Percentiles rank a stretch among this genome's conserved stretches.
Evolutionary conservation across 2,797 vertebrate genomes (phyloP).

Genomic region (Setipinna tenuifilis): DNA sequence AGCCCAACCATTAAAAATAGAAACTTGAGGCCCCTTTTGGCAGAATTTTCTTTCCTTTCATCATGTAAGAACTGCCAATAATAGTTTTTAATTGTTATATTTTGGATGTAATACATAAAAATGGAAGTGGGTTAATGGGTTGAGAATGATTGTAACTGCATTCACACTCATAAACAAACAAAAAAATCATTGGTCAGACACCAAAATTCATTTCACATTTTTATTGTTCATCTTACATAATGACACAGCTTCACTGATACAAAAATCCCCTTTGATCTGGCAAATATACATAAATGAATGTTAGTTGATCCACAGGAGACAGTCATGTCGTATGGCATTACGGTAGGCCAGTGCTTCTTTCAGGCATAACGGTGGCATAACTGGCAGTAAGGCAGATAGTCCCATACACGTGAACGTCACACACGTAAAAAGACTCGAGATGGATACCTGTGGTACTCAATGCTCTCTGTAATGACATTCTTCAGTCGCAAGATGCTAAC

Average conservation of each 20-base stretch:
- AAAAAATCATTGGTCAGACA: not conserved
- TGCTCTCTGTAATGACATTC: not conserved
- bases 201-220: slow-evolving; percentile 61
- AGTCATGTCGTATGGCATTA: slow-evolving; percentile 45
- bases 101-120: no score
- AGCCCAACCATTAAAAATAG: no score
- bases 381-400: slow-evolving; percentile 48
- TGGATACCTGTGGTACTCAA: not conserved
- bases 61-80: not conserved
- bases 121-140: not conserved
- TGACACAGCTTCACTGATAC: slow-evolving; percentile 74
- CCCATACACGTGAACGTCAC: slow-evolving; percentile 4
- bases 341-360: slow-evolving; percentile 52
- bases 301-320: slow-evolving; percentile 63
- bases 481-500: not conserved
- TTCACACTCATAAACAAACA: not conserved
- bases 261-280: slow-evolving; percentile 62
- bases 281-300: slow-evolving; percentile 69
- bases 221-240: slow-evolving; percentile 74
- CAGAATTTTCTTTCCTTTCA: not conserved
- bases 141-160: not conserved
- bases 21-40: no score
- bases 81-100: not conserved
- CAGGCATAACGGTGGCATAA: slow-evolving; percentile 29
- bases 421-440: not conserved